phyloP scores from a whole-genome alignment of 1,140 invertebrate genomes.

The Euura saliciscinereae region DNA sequence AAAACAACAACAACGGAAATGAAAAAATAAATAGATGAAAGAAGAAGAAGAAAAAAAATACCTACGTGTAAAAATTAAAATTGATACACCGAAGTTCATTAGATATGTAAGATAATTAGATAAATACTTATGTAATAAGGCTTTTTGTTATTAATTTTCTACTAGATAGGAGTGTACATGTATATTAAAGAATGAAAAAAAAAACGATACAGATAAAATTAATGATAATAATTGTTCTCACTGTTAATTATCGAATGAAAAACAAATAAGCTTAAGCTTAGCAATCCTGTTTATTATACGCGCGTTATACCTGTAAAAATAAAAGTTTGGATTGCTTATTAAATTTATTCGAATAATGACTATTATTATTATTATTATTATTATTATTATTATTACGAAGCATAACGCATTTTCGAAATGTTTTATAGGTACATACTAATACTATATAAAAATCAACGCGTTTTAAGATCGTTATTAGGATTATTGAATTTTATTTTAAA shows the following conservation, averaged over 20 bases:
- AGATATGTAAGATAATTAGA: not conserved
- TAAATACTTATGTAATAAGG: not conserved
- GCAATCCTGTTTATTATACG: not conserved
- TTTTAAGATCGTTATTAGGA: too few species aligned
- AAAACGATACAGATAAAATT: too few species aligned
- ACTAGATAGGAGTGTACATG: conserved; percentile 7
- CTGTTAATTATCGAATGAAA: not conserved
- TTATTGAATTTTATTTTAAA: too few species aligned
- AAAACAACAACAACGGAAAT: not conserved
- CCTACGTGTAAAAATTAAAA: not conserved
- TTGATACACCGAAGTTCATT: conserved; percentile 7
- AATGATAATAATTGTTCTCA: not conserved
- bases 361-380: too few species aligned
- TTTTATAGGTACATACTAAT: too few species aligned
- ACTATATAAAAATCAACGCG: too few species aligned
- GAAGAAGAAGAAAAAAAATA: too few species aligned
- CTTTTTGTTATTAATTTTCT: conserved; percentile 15
- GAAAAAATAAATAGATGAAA: too few species aligned
- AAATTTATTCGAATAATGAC: too few species aligned
- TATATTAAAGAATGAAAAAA: not conserved
- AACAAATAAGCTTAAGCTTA: not conserved
- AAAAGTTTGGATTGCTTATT: too few species aligned
- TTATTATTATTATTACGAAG: too few species aligned
- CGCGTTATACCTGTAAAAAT: not conserved
- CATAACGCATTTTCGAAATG: too few species aligned